Base-by-base conservation (phyloP, 1,140 invertebrate genomes). In the Heterodera schachtii region DNA sequence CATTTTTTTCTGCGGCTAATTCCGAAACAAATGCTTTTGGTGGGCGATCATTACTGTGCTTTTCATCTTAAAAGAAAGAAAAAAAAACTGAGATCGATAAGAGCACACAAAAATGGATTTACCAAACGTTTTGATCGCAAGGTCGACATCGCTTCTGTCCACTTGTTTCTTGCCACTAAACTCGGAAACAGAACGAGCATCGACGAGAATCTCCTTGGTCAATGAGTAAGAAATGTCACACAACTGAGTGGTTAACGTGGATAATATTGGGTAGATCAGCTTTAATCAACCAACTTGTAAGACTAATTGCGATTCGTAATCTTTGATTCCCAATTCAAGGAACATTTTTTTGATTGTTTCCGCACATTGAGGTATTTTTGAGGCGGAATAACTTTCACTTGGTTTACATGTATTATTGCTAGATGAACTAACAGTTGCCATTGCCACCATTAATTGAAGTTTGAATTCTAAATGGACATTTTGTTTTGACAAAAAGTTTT, bases 161-260 rank as follows among this genome's bases (percentile, higher is more conserved):
- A 84, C 74, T 13, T 60, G 78, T 52, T 84, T 84, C 75, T 84
- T 84, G 11, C 84, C 84, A 46, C 75, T 66, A 78, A 77, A 84
- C 21, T 84, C 83, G 9, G 84, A 83, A 46, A 86, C 64, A 57
- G 84, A 57, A 44, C 78, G 69, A 52, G 83, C 84, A 21, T 84
- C 83, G 46, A 73, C 52, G 31, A 84, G 64, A 16, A 84, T 83
- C 70, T 86, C 46, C 69, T 85, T 78, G 49, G 83, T 84, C n/a
- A 80, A 66, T 19, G 77, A 79, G 76, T 85, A 83, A 3, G 83
- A 73, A 13, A 84, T 75, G 9, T 84, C 83, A 70, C 57, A 74
- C 77, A 85, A 75, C 73, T 85, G 13, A 13, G 9, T 41, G 43
- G 6, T 47, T 75, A 47, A 75, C 13, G 46, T 49, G 41, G 11